Evolutionary conservation across 2,888 invertebrate genomes (phyloP), one percentile per base, ranked within the genome.

Genomic region (Platypus cylindrus): DNA sequence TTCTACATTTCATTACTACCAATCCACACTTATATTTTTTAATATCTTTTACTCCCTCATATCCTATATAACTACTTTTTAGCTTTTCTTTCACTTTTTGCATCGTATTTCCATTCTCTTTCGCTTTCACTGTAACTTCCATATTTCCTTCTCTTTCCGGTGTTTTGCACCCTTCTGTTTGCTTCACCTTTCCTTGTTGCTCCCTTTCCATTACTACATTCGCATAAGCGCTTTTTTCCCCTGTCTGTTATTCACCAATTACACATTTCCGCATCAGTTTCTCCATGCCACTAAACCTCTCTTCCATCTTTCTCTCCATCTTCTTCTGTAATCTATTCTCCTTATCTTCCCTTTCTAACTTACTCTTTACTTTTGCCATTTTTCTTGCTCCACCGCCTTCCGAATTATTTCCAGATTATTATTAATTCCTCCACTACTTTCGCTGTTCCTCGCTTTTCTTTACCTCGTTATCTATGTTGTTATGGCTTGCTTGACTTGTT

Each of bases 261-360:
- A 8, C 26, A 11, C 13, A 5, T 12, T 26, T n/a, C 7, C 26
- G 5, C 13, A 7, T 12, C 13, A 8, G 7, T n/a, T 26, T 11
- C 5, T 26, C 11, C 7, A 5, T n/a, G 5, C 7, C 26, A 8
- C n/a, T 12, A 5, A 5, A 8, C 7, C n/a, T 26, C n/a, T 12
- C 26, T 12, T 8, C 13, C 13, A 11, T n/a, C n/a, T 26, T n/a
- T 26, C 26, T 26, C 26, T 8, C 7, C n/a, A 8, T 12, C 26
- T 26, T 26, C 26, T 26, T 12, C 13, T 26, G 7, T 11, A 5
- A 8, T n/a, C 26, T n/a, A 5, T 26, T 11, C 26, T 7, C 13
- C 5, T 26, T 26, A 5, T 8, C 11, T 26, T 26, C 26, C 26
- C 13, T 26, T n/a, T 26, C 11, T 26, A 26, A 26, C 13, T 26